Percentiles rank a stretch among this genome's conserved stretches.
phyloP scores from a whole-genome alignment of 1,140 invertebrate species.

The Aphaenogaster floridana region DNA sequence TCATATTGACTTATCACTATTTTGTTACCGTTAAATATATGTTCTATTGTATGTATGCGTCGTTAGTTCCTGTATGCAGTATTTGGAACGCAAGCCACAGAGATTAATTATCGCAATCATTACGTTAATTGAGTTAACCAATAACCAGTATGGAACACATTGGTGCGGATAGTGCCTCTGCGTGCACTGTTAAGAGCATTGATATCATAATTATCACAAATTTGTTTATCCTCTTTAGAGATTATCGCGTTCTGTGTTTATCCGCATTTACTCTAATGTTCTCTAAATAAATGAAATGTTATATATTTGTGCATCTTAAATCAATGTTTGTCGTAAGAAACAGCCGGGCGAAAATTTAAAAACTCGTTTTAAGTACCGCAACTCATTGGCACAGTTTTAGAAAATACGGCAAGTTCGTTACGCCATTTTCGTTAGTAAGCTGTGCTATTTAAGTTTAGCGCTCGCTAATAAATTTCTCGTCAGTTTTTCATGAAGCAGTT shows the following conservation, averaged over 20 bases:
- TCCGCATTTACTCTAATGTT: neutral
- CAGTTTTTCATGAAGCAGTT: conserved; percentile 36
- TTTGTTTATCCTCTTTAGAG: conserved; percentile 61
- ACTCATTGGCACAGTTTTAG: conserved; percentile 1
- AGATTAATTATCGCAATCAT: conserved; percentile 62
- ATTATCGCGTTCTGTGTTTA: conserved; percentile 27
- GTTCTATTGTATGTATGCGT: neutral
- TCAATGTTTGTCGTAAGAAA: neutral
- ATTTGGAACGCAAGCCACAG: conserved; percentile 49
- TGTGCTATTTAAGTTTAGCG: conserved; percentile 38
- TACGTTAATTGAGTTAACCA: conserved; percentile 58
- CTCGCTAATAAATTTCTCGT: conserved; percentile 39
- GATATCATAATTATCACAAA: conserved; percentile 51
- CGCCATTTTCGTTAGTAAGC: conserved; percentile 1
- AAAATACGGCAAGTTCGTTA: conserved; percentile 16
- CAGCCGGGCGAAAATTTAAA: neutral
- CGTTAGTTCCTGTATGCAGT: conserved; percentile 34
- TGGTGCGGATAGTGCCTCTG: conserved; percentile 32
- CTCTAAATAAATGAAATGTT: conserved; percentile 22
- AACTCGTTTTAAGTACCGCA: neutral
- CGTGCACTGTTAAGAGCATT: conserved; percentile 36
- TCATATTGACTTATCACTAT: conserved; percentile 35
- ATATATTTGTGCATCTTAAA: neutral
- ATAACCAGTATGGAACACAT: conserved; percentile 49
- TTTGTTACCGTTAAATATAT: conserved; percentile 31